Evolutionary conservation across 2,797 vertebrate species (phyloP), one percentile per base, ranked within the genome.

Genomic region (Platalea minor): DNA sequence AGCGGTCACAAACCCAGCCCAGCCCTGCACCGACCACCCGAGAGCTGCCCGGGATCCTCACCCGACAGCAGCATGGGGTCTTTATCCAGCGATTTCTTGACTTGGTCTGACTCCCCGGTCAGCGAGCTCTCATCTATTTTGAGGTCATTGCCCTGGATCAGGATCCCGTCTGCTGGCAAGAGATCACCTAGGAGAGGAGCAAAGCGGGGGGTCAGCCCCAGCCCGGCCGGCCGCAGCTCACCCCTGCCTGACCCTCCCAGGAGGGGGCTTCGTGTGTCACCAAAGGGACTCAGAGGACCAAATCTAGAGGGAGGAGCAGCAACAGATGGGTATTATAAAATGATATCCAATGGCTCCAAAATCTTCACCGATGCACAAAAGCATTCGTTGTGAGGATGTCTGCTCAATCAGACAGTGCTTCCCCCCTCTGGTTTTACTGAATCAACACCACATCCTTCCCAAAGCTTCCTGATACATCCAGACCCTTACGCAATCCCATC

Each of bases 41-140:
- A 23, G 25, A 53, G 33, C 60, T 1, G 0, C 26, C 23, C 21
- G 0, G 41, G 10, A 23, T 12, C 41, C 85, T 97, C 93, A 99
- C 99, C 99, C 17, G 99, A 99, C 81, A 99, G 98, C 86, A 99
- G 97, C 99, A 99, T 99, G 76, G 99, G 99, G 97, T 99, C 99
- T 96, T 99, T 99, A 17, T 99, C 99, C 95, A 99, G 37, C 2
- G 98, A 99, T 95, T 99, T 99, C 97, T 98, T 99, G 90, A 99
- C 99, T 8, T 99, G 99, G 97, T 99, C 99, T 0, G 99, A 99
- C 94, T 99, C 99, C 77, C 99, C 99, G 0, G 99, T 99, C 97
- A 99, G 98, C 2, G 99, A 99, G 97, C 99, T 99, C 98, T 99
- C 99, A 0, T 99, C 99, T 50, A 99, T 99, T 97, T 99, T 99